These are phyloP conservation scores for Drosophila anomalata DNA, from an alignment of 2,888 invertebrate species.

Conservation along the genomic window DNA sequence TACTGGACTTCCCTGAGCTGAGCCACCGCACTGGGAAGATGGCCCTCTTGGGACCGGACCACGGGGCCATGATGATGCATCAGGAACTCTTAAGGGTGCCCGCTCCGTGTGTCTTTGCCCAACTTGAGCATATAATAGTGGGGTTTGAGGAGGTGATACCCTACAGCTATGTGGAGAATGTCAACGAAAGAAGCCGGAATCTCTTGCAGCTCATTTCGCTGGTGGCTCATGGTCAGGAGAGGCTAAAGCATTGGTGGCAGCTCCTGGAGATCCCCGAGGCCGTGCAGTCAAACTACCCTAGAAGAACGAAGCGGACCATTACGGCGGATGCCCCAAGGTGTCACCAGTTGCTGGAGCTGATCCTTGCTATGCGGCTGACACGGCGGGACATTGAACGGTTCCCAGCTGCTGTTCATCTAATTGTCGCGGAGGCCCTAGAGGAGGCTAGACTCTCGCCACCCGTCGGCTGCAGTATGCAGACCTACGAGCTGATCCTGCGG, in stretches of 20 bases:
- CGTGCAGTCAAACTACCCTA: conserved; percentile 70
- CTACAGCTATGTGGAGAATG: conserved; percentile 90
- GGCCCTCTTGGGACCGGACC: conserved; percentile 83
- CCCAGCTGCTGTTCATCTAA: conserved; percentile 88
- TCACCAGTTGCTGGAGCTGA: conserved; percentile 82
- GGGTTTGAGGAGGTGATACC: conserved; percentile 85
- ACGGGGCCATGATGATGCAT: conserved; percentile 86
- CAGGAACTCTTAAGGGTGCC: conserved; percentile 84
- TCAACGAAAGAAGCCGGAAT: conserved; percentile 90
- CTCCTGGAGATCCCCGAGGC: conserved; percentile 77
- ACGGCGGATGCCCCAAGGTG: conserved; percentile 70
- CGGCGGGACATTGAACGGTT: conserved; percentile 87
- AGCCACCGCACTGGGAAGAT: conserved; percentile 68
- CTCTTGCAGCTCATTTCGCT: conserved; percentile 86
- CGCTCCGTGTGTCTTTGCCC: conserved; percentile 88
- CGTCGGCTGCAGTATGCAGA: conserved; percentile 88
- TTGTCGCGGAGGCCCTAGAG: conserved; percentile 89
- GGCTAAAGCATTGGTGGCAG: conserved; percentile 81
- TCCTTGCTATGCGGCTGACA: conserved; percentile 84
- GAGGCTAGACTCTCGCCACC: conserved; percentile 89
- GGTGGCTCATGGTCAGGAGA: conserved; percentile 77
- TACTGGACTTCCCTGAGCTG: conserved; percentile 92
- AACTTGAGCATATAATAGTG: conserved; percentile 88
- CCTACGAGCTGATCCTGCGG: conserved; percentile 88
- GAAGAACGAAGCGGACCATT: conserved; percentile 76